Evolutionary conservation across 2,888 invertebrate species (phyloP).

Genomic region (Drosophila neonasuta): DNA sequence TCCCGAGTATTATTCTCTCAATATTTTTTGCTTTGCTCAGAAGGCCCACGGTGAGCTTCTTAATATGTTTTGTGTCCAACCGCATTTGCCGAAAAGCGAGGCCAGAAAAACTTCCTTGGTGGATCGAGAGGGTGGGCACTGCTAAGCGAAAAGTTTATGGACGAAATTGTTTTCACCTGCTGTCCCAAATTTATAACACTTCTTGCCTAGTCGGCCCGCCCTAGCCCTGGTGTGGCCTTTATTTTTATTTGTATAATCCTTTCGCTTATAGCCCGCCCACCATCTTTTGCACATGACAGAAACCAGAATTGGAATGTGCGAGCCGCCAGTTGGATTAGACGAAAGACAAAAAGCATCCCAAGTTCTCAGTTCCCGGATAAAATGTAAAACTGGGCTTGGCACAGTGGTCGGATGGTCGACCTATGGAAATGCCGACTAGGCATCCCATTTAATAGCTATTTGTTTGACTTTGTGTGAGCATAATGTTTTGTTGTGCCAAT

Average conservation of each 20-base stretch:
- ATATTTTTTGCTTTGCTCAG: constrained; percentile 13
- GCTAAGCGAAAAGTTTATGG: constrained; percentile 77
- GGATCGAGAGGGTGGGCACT: constrained; percentile 25
- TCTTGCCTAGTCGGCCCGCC: constrained; percentile 28
- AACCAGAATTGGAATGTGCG: constrained; percentile 71
- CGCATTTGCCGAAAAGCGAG: constrained; percentile 59
- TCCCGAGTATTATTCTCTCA: constrained; percentile 5
- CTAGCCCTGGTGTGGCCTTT: constrained; percentile 36
- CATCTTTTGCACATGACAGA: constrained; percentile 74
- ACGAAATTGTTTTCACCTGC: constrained; percentile 77
- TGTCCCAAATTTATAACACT: constrained; percentile 76
- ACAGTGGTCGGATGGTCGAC: constrained; percentile 52
- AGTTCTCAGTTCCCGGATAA: constrained; percentile 30
- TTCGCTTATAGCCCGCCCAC: constrained; percentile 59
- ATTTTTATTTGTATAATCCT: constrained; percentile 78
- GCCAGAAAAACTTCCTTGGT: constrained; percentile 38
- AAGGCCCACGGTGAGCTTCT: constrained; percentile 19
- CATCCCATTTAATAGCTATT: constrained; percentile 46
- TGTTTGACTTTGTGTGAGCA: constrained; percentile 58
- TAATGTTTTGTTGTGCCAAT: constrained; percentile 68
- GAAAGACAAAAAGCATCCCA: constrained; percentile 69
- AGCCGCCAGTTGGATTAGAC: constrained; percentile 71
- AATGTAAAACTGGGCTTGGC: constrained; percentile 49
- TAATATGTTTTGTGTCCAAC: constrained; percentile 65
- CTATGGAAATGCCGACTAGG: neutral